Percentiles rank a stretch among this genome's conserved stretches.
Evolutionary conservation across 2,797 vertebrate species (phyloP).

Genomic region (Parauchenoglanis punctatus): DNA sequence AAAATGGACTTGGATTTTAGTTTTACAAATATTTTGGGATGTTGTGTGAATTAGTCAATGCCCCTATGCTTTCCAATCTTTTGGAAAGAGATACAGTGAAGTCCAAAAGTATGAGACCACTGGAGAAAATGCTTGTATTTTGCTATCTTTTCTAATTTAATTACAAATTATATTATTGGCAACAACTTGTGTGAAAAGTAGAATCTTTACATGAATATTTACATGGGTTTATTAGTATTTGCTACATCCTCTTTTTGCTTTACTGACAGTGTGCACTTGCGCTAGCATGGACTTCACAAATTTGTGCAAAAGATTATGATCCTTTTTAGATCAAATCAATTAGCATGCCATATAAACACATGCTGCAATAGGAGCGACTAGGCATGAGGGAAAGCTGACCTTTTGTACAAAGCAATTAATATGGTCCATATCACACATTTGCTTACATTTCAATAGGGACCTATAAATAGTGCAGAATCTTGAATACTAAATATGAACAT

Average conservation of each 20-base stretch:
- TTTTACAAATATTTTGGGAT: neutral
- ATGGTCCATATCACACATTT: neutral
- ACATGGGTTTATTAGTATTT: neutral
- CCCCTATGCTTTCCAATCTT: neutral
- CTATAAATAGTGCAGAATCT: neutral
- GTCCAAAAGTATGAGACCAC: neutral
- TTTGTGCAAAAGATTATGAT: neutral
- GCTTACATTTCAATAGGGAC: neutral
- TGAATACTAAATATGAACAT: neutral
- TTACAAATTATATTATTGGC: neutral
- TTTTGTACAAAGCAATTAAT: neutral
- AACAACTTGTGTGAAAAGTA: neutral
- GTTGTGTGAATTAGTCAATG: neutral
- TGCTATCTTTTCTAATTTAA: neutral
- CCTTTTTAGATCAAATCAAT: neutral
- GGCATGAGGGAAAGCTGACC: neutral
- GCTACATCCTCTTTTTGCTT: neutral
- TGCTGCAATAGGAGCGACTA: neutral
- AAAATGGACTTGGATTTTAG: slow-evolving; percentile 4
- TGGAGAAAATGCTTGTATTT: neutral
- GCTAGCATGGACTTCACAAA: neutral
- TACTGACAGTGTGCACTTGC: neutral
- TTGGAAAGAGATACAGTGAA: neutral
- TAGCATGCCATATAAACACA: neutral
- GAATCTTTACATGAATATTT: neutral